phyloP scores from a whole-genome alignment of 92 coral and sea anemone species.

The Pocillopora grandis region DNA sequence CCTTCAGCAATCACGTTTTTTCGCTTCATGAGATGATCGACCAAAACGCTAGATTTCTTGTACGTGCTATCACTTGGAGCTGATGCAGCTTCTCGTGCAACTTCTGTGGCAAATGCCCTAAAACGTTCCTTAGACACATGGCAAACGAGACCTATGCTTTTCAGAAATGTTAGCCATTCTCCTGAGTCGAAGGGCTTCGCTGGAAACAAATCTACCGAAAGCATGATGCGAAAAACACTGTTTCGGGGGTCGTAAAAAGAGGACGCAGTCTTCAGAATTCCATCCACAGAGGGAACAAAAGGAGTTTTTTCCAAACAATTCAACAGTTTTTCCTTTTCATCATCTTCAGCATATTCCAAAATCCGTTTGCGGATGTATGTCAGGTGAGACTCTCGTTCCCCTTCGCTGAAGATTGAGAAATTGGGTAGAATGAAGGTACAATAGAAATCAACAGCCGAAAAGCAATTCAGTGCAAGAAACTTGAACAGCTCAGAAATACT shows the following conservation, averaged over 20 bases:
- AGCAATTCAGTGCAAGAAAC: slow-evolving; percentile 16
- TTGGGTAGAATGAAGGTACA: slow-evolving; percentile 14
- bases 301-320: neutral
- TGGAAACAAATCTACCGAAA: slow-evolving; percentile 39
- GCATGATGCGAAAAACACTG: slow-evolving; percentile 56
- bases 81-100: slow-evolving; percentile 47
- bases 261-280: slow-evolving; percentile 50
- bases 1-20: slow-evolving; percentile 18
- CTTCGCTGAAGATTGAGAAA: neutral
- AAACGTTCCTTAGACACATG: slow-evolving; percentile 44
- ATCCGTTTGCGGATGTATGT: neutral
- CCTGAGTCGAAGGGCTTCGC: slow-evolving; percentile 46
- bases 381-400: neutral
- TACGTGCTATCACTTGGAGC: slow-evolving; percentile 22
- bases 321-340: neutral
- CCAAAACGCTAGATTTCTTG: slow-evolving; percentile 51
- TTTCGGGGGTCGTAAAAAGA: slow-evolving; percentile 27
- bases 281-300: slow-evolving; percentile 44
- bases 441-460: slow-evolving; percentile 15
- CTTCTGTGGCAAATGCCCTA: slow-evolving; percentile 48
- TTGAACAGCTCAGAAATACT: slow-evolving; percentile 34
- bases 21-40: slow-evolving; percentile 44
- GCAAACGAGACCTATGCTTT: slow-evolving; percentile 52
- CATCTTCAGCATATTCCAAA: neutral
- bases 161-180: slow-evolving; percentile 55